These are phyloP conservation scores for Papilio polytes DNA, from an alignment of 1,140 invertebrate species.

Conservation along the genomic window DNA sequence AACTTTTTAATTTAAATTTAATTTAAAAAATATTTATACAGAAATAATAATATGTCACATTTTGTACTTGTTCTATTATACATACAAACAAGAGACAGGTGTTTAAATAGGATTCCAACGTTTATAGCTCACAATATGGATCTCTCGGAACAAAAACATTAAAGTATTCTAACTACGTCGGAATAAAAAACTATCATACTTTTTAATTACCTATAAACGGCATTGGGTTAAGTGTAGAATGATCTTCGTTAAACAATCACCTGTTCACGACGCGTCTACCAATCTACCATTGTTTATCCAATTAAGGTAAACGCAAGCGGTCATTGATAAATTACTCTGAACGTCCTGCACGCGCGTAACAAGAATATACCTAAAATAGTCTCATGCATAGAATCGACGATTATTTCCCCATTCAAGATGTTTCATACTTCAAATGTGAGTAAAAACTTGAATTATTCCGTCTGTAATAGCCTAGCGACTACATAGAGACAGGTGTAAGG, in stretches of 20 bases:
- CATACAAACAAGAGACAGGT: not conserved
- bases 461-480: not conserved
- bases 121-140: conserved; percentile 31
- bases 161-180: conserved; percentile 14
- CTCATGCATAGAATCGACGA: not conserved
- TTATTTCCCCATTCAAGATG: conserved; percentile 6
- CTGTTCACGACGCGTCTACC: conserved; percentile 52
- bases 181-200: conserved; percentile 30
- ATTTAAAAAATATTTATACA: not conserved
- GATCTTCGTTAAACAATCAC: conserved; percentile 61
- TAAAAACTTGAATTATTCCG: conserved; percentile 8
- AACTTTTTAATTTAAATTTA: too few relatives aligned
- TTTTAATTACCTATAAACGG: conserved; percentile 26
- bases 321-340: conserved; percentile 63
- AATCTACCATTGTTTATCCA: conserved; percentile 49
- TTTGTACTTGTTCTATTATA: too few relatives aligned
- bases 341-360: conserved; percentile 58
- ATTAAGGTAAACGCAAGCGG: conserved; percentile 56
- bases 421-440: not conserved
- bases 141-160: conserved; percentile 4
- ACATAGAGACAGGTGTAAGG: conserved; percentile 57
- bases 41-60: too few relatives aligned
- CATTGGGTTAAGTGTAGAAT: conserved; percentile 46
- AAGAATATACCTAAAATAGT: not conserved
- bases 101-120: not conserved